Conservation (phyloP, 2,113 vertebrate genomes). For the Carassius auratus region DNA sequence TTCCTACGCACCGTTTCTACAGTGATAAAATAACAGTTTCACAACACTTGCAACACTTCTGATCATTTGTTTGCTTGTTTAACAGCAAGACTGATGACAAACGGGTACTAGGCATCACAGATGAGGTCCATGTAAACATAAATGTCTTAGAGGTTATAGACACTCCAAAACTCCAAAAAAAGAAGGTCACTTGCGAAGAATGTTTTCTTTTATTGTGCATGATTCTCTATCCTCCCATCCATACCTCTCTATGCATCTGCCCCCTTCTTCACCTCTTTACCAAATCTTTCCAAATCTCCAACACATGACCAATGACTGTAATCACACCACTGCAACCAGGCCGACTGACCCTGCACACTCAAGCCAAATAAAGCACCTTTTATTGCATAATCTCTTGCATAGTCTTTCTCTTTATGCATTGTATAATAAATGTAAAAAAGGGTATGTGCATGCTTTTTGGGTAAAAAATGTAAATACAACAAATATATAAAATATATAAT, state of each 20-base stretch:
- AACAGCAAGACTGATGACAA: neutral
- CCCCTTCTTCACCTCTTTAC: slow-evolving; percentile 57
- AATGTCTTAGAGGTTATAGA: neutral
- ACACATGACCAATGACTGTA: slow-evolving; percentile 70
- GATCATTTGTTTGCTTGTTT: neutral
- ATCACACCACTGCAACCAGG: slow-evolving; percentile 54
- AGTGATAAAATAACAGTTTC: slow-evolving; percentile 34
- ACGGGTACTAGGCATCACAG: neutral
- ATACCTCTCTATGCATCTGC: neutral
- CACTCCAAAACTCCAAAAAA: neutral
- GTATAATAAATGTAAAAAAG: neutral
- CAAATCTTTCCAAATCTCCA: slow-evolving; percentile 73
- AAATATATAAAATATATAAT: neutral
- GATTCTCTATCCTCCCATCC: neutral
- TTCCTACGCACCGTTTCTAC: slow-evolving; percentile 20
- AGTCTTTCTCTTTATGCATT: neutral
- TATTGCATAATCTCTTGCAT: neutral
- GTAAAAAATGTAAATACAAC: too few species aligned
- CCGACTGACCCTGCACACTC: neutral
- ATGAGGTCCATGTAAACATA: neutral
- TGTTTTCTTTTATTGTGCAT: neutral
- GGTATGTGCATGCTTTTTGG: neutral
- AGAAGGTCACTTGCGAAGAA: neutral
- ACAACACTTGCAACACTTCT: slow-evolving; percentile 11
- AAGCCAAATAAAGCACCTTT: neutral